Evolutionary conservation across 2,888 invertebrate species (phyloP), one percentile per base, ranked within the genome.

Genomic region (Noctua janthina): DNA sequence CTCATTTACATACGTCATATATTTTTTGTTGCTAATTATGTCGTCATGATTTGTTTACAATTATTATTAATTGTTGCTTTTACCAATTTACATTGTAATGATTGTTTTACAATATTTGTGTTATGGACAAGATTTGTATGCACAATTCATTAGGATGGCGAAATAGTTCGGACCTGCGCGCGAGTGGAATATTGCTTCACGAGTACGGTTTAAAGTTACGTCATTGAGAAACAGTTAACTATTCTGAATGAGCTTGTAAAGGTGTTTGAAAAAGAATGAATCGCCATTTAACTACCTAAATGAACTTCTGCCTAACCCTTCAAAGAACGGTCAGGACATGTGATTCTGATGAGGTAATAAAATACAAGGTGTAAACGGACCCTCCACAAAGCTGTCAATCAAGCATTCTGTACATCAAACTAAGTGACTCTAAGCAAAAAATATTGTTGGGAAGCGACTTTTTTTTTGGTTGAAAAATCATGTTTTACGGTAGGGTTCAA

Each of bases 141-240:
- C 76, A 76, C 72, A 73, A 62, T 70, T 71, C 72, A 59, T 78
- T 78, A 62, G 35, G 49, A 56, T 82, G 71, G 46, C 74, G 80
- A 78, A 82, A 86, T 71, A 51, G 46, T 51, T 39, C 15, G 72
- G 15, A 59, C 49, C 43, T 78, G 71, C 59, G 75, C 71, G 8
- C 0, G 62, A 88, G 70, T 81, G 39, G 70, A 64, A 79, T 70
- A 35, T 88, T 82, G 75, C 84, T 67, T 81, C 67, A 82, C 29
- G 56, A 81, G 54, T 82, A 74, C 66, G 23, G 29, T 72, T 20
- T 49, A 49, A 68, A 70, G 15, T 35, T 72, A 29, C 20, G 54
- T 62, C 43, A 46, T n/a, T 35, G 54, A 13, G 13, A 62, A 59
- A 39, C 35, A 13, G n/a, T 2, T 23, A 13, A 51, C 8, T 20